A percentile compares a stretch with the other conserved stretches of the same genome.
Conservation (phyloP, 2,797 vertebrate species). For the Onychomys leucogaster region DNA sequence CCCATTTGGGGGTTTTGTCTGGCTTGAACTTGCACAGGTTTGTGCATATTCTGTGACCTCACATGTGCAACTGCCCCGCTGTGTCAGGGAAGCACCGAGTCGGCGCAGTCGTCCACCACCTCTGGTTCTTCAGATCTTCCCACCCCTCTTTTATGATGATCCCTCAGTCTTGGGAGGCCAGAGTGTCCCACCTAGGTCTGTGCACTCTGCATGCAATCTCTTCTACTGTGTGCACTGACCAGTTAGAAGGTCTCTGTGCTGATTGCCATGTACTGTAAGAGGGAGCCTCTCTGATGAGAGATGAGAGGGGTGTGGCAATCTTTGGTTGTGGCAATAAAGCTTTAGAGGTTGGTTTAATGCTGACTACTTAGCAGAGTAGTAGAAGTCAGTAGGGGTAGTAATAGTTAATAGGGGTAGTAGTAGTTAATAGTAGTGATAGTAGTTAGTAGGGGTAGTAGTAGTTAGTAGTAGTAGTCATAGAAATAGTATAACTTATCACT, state of each 20-base stretch:
- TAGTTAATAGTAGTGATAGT: neutral
- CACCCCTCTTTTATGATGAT: neutral
- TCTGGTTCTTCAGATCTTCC: neutral
- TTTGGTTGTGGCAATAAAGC: neutral
- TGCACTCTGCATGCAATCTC: too few species aligned
- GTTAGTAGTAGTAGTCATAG: neutral
- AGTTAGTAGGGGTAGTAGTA: neutral
- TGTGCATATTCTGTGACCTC: neutral
- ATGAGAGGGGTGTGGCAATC: neutral
- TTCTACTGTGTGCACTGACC: neutral
- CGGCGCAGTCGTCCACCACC: accelerated
- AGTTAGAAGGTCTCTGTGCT: neutral
- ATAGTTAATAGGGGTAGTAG: neutral
- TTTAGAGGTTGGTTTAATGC: neutral
- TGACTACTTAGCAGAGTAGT: neutral
- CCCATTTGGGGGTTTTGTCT: neutral
- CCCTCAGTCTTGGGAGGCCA: neutral
- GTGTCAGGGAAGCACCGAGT: neutral
- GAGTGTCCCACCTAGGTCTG: neutral
- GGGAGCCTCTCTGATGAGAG: neutral
- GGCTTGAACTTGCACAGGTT: neutral
- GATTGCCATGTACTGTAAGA: neutral
- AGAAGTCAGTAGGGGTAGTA: neutral
- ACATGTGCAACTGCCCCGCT: too few species aligned
- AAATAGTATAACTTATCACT: neutral